phyloP scores from a whole-genome alignment of 37 sponge, comb jelly and placozoan species.

The Agelas oroides region DNA sequence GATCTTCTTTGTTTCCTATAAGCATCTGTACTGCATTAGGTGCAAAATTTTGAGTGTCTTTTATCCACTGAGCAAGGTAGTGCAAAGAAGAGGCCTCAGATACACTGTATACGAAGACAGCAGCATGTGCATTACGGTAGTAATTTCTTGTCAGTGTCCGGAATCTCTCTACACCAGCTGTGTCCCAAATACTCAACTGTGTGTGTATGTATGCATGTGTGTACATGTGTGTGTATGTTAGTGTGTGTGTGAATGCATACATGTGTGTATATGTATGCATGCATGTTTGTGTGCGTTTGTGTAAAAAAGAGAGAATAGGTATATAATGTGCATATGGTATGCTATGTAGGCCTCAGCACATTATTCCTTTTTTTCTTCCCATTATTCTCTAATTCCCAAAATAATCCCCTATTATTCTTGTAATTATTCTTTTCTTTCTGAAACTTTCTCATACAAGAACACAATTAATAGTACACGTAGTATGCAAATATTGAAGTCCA shows the following conservation, averaged over 20 bases:
- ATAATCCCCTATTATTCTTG: no score
- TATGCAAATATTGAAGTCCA: no score
- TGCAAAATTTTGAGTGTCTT: conserved; percentile 83
- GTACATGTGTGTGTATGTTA: conserved; percentile 27
- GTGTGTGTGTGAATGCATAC: conserved; percentile 20
- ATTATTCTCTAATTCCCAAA: no score
- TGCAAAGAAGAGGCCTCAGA: conserved; percentile 84
- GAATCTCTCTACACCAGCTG: conserved; percentile 95
- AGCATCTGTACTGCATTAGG: conserved; percentile 86
- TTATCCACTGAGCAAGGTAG: conserved; percentile 89
- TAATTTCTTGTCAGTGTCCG: conserved; percentile 91
- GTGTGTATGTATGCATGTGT: conserved; percentile 15
- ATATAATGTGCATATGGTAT: no score
- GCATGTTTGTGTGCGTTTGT: conserved; percentile 49
- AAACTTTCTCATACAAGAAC: no score
- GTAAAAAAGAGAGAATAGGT: no score
- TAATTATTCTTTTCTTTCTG: no score
- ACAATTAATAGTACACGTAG: no score
- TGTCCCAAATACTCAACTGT: conserved; percentile 90
- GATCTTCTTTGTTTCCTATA: conserved; percentile 88
- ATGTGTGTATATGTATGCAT: conserved; percentile 40
- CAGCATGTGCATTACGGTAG: conserved; percentile 90
- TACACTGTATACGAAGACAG: conserved; percentile 91
- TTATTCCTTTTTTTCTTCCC: no score
- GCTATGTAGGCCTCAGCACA: no score